Conservation (phyloP, 2,797 vertebrate genomes). For the Australoheros facetus region DNA sequence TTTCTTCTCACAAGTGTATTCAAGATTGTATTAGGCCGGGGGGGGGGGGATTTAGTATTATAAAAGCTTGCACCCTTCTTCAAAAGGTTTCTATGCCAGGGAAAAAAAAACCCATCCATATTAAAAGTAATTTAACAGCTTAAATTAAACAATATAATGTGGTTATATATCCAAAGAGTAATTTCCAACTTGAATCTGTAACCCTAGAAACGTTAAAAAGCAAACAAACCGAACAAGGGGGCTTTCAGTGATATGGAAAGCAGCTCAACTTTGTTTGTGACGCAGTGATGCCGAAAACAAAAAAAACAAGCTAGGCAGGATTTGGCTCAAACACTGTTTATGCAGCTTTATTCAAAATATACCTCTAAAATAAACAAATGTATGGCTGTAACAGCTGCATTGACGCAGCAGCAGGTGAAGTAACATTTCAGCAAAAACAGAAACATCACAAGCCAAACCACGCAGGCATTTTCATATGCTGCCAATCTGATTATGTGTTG, state of each 20-base stretch:
- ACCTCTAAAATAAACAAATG: background rate
- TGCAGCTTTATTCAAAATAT: slow-evolving; percentile 13
- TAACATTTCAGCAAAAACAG: background rate
- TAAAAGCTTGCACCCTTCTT: slow-evolving; percentile 9
- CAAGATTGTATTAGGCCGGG: slow-evolving; percentile 13
- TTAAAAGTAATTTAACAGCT: slow-evolving; percentile 10
- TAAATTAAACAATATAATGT: slow-evolving; percentile 10
- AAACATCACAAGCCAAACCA: background rate
- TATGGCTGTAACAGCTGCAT: background rate
- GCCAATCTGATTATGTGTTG: slow-evolving; percentile 20
- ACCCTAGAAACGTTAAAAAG: slow-evolving; percentile 59
- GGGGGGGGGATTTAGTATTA: slow-evolving; percentile 13
- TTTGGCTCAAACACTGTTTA: slow-evolving; percentile 17
- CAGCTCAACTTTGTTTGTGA: slow-evolving; percentile 12
- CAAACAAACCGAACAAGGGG: slow-evolving; percentile 56
- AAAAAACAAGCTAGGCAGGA: background rate
- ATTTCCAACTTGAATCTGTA: slow-evolving; percentile 46
- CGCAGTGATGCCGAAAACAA: background rate
- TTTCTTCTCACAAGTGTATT: slow-evolving; percentile 23
- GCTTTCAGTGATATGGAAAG: slow-evolving; percentile 52
- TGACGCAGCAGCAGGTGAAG: background rate
- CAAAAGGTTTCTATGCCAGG: background rate
- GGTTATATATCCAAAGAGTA: slow-evolving; percentile 16
- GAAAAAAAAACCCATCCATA: background rate
- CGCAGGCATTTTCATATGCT: background rate